Conservation (phyloP, 1,140 invertebrate species). For the Trachelipus rathkii region DNA sequence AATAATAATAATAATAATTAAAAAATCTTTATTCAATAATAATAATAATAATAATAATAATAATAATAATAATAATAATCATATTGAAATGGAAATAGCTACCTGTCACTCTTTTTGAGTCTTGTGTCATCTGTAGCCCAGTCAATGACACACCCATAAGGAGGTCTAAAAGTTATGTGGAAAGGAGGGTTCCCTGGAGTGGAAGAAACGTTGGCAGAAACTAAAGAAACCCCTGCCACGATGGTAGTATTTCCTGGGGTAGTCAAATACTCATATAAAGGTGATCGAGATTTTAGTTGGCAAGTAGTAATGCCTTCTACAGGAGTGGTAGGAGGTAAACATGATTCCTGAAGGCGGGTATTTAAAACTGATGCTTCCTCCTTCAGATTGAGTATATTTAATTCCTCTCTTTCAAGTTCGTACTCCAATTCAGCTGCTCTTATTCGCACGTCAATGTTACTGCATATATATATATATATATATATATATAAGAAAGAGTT, state of each 20-base stretch:
- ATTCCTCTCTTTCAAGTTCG: conserved; percentile 76
- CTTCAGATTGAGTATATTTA: conserved; percentile 73
- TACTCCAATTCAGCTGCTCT: conserved; percentile 85
- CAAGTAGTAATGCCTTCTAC: conserved; percentile 5
- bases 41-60: too few relatives aligned
- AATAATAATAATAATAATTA: too few relatives aligned
- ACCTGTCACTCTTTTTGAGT: conserved; percentile 71
- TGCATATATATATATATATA: conserved; percentile 48
- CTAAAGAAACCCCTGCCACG: conserved; percentile 22
- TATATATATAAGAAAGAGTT: too few relatives aligned
- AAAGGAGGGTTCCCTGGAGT: conserved; percentile 39
- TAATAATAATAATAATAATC: neutral
- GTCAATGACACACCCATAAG: conserved; percentile 54
- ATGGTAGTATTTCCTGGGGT: conserved; percentile 26
- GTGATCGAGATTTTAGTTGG: neutral
- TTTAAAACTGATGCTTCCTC: conserved; percentile 77
- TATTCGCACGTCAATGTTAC: conserved; percentile 83
- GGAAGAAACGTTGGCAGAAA: conserved; percentile 21
- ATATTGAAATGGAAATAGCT: conserved; percentile 34
- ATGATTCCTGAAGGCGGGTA: conserved; percentile 64
- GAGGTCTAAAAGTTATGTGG: conserved; percentile 27
- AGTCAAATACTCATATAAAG: conserved; percentile 24
- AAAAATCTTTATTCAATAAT: too few relatives aligned
- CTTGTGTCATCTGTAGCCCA: conserved; percentile 71
- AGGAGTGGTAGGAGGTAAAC: conserved; percentile 4